These are phyloP conservation scores for Rhagonycha fulva DNA, from an alignment of 2,888 invertebrate genomes.

Conservation along the genomic window DNA sequence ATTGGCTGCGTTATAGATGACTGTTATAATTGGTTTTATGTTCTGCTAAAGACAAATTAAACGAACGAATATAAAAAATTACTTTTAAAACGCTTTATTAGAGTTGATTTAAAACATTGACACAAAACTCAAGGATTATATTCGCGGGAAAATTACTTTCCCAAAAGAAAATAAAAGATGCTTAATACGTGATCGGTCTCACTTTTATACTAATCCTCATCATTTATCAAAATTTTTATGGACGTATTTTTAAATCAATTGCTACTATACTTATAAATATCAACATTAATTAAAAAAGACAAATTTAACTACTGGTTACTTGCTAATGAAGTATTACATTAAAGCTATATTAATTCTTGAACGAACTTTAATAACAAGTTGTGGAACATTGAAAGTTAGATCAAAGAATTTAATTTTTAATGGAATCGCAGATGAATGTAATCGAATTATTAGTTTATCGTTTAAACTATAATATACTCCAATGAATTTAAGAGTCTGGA, in stretches of 20 bases:
- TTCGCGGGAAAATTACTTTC: background rate
- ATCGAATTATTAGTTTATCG: no score
- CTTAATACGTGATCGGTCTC: background rate
- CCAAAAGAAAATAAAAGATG: background rate
- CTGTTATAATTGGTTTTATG: conserved; percentile 47
- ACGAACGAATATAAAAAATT: conserved; percentile 16
- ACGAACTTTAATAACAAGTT: background rate
- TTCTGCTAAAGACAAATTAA: conserved; percentile 36
- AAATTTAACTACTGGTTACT: no score
- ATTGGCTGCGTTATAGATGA: conserved; percentile 48
- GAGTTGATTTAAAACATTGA: background rate
- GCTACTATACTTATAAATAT: background rate
- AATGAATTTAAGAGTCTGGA: background rate
- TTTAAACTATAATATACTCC: no score
- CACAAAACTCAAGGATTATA: background rate
- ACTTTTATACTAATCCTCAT: background rate
- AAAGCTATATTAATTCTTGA: no score
- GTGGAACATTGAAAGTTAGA: background rate
- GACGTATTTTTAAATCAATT: background rate
- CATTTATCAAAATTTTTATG: background rate
- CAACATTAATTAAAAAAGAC: background rate
- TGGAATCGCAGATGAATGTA: background rate
- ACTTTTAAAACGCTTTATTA: conserved; percentile 2
- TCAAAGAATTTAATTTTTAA: background rate
- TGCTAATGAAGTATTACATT: no score